phyloP scores from a whole-genome alignment of 2,113 vertebrate genomes.

The Varanus salvator region DNA sequence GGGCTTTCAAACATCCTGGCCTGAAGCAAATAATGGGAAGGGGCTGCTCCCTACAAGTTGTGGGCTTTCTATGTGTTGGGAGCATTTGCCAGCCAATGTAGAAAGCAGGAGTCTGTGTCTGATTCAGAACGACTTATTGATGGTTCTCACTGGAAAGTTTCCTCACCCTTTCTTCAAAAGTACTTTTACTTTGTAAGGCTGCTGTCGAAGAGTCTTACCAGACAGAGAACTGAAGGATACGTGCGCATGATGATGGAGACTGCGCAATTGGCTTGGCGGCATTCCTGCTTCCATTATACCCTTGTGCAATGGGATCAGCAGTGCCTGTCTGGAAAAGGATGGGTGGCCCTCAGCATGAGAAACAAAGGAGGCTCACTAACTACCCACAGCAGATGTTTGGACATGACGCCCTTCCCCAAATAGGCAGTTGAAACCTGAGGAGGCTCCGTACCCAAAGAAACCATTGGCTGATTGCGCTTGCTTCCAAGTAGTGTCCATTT shows the following conservation, averaged over 20 bases:
- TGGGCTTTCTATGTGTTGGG: background rate
- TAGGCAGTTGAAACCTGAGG: background rate
- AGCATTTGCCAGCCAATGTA: background rate
- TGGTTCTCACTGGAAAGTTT: background rate
- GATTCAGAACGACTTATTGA: background rate
- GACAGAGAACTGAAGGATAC: background rate
- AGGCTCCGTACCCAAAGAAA: background rate
- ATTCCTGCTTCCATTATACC: background rate
- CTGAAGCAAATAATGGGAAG: too few species aligned
- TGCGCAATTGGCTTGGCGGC: background rate
- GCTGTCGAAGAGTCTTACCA: background rate
- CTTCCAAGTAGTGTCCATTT: background rate
- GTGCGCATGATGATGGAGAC: background rate
- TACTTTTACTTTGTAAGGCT: background rate
- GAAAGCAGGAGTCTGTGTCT: background rate
- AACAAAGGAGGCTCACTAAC: background rate
- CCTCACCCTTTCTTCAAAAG: background rate
- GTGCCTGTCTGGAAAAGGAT: background rate
- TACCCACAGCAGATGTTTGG: background rate
- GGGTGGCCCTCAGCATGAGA: background rate
- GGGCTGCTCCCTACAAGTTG: background rate
- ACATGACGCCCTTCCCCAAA: background rate
- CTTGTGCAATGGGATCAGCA: background rate
- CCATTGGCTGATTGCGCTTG: background rate
- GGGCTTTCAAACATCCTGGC: too few species aligned